A percentile compares a stretch with the other conserved stretches of the same genome.
phyloP scores from a whole-genome alignment of 2,113 vertebrate genomes.

The Saimiri boliviensis region DNA sequence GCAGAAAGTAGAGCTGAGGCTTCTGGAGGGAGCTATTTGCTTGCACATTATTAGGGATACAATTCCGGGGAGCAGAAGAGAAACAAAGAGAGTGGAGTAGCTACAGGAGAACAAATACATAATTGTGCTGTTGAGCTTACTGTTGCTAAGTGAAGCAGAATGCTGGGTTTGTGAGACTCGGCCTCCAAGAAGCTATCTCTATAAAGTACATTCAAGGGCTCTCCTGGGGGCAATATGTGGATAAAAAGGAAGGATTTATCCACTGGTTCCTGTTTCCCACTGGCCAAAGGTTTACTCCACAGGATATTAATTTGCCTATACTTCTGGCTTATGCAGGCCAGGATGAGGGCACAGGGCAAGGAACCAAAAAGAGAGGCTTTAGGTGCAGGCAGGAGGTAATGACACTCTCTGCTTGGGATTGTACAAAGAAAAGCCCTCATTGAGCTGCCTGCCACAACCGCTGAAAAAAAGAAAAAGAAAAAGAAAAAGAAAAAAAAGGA shows the following conservation, averaged over 20 bases:
- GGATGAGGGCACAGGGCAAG: background rate
- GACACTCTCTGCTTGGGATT: background rate
- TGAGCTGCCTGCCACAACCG: background rate
- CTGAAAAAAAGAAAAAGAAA: background rate
- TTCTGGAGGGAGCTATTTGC: background rate
- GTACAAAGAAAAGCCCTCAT: background rate
- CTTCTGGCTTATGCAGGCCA: background rate
- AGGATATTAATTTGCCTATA: background rate
- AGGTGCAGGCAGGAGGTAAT: background rate
- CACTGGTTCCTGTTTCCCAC: background rate
- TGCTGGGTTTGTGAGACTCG: background rate
- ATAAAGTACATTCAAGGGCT: slow-evolving; percentile 30
- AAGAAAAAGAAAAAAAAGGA: background rate
- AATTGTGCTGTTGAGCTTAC: background rate
- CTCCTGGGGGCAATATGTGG: background rate
- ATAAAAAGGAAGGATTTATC: slow-evolving; percentile 15
- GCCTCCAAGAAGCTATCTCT: background rate
- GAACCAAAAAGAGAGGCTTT: background rate
- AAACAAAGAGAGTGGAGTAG: background rate
- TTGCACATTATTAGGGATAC: slow-evolving; percentile 14
- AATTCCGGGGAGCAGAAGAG: background rate
- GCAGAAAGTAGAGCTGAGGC: slow-evolving; percentile 28
- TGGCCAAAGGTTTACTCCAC: background rate
- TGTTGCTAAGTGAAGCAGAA: background rate
- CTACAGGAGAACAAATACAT: slow-evolving; percentile 8